phyloP scores from a whole-genome alignment of 2,113 vertebrate species.

The Spermophilus dauricus region DNA sequence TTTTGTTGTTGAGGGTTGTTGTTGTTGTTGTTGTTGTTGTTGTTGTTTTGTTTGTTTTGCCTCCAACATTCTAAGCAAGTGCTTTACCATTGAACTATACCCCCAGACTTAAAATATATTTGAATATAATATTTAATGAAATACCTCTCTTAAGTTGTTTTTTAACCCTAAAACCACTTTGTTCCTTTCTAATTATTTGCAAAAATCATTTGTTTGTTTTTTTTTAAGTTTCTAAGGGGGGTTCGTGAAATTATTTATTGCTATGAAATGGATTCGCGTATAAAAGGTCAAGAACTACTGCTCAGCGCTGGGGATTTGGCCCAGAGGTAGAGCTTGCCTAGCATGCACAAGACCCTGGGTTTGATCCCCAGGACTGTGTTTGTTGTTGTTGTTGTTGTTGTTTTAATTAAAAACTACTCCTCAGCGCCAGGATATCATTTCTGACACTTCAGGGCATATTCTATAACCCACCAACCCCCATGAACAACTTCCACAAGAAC shows the following conservation, averaged over 20 bases:
- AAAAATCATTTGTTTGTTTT: neutral
- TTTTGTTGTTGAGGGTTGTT: no score
- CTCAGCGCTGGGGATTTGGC: neutral
- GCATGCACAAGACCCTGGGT: neutral
- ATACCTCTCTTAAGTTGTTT: neutral
- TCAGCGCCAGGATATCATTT: neutral
- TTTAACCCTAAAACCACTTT: conserved; percentile 18
- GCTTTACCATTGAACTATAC: no score
- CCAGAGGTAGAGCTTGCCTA: neutral
- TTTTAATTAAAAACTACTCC: neutral
- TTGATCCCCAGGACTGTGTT: neutral
- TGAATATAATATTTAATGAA: conserved; percentile 41
- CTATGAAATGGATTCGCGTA: neutral
- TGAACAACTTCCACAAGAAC: neutral
- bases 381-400: no score
- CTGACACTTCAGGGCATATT: neutral
- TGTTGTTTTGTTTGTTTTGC: no score
- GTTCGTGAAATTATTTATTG: neutral
- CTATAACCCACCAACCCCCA: neutral
- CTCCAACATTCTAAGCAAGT: no score
- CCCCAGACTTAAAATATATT: conserved; percentile 2
- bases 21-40: no score
- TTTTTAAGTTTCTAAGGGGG: neutral
- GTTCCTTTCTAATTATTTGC: conserved; percentile 36
- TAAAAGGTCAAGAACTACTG: neutral